Percentiles rank a stretch among this genome's conserved stretches.
phyloP scores from a whole-genome alignment of 2,113 vertebrate species.

The Cettia cetti region DNA sequence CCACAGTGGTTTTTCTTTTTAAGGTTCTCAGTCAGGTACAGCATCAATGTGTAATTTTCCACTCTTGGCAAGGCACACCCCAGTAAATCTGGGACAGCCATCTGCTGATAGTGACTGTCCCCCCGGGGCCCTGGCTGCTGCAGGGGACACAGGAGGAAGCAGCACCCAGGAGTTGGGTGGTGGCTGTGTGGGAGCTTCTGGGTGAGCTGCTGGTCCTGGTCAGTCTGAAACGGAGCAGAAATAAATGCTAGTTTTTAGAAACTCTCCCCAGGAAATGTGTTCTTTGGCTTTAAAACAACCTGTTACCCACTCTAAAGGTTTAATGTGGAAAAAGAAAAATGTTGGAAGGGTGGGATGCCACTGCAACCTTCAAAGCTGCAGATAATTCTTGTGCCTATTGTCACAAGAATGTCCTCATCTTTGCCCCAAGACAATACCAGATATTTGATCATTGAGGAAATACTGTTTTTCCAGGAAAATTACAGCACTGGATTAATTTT shows the following conservation, averaged over 20 bases:
- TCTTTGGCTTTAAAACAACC: background rate
- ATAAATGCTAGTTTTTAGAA: background rate
- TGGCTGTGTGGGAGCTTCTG: background rate
- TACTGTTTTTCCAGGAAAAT: background rate
- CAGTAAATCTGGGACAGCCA: background rate
- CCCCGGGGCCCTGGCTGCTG: background rate
- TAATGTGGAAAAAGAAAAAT: background rate
- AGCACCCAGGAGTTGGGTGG: background rate
- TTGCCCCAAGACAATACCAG: background rate
- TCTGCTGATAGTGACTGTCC: background rate
- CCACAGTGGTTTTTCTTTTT: background rate
- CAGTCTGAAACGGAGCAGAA: background rate
- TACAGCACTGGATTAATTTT: background rate
- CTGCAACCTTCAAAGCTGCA: background rate
- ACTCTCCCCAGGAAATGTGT: accelerated
- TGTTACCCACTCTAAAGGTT: background rate
- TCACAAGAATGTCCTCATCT: background rate
- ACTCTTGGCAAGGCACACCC: background rate
- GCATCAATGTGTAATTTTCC: background rate
- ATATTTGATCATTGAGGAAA: background rate
- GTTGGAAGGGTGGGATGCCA: background rate
- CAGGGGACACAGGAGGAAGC: background rate
- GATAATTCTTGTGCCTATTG: background rate
- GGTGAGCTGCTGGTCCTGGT: background rate
- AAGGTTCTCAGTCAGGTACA: background rate